Base-by-base conservation (phyloP, 2,797 vertebrate genomes). In the Hoplostethus atlanticus region DNA sequence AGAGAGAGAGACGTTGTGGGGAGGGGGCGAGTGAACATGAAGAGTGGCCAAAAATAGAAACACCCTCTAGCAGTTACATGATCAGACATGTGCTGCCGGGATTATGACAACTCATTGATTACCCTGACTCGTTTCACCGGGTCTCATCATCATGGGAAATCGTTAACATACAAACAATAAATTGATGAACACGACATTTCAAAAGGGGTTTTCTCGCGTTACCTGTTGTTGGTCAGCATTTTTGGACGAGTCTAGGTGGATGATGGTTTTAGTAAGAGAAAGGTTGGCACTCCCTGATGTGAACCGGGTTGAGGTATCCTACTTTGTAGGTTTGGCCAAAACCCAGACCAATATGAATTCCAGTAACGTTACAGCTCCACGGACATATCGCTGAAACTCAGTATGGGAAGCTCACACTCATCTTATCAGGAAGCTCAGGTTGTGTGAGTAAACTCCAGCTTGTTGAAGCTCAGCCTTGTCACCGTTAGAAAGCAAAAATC, bases 171-270 rank as follows among this genome's bases (percentile, higher is more conserved):
- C 42, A 15, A 15, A 15, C 42, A 44, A 44, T 4, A 44, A 44
- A 44, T 44, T 44, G 3, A 44, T 44, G 5, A 44, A 0, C 12
- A 44, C 42, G 42, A 44, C 12, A 44, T 44, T 40, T 58, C 31
- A 4, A 3, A 58, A 70, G 17, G 9, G 46, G 8, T 58, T 1
- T 61, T 21, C 15, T 21, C 21, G 9, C 6, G 0, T 86, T 90
- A 94, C 93, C 93, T 92, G 87, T 71, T 92, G 76, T 92, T 90
- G 66, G 92, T 91, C 77, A 93, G 71, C 93, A 94, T 94, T 54
- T 74, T 80, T 71, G 64, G 71, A 34, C 34, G 34, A 60, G 77
- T 66, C 57, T 80, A 70, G 62, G 31, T 34, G 51, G 46, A 15
- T 48, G 55, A 64, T 34, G 13, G 55, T 44, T 60, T 69, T 79